Base-by-base conservation (phyloP, 2,113 vertebrate genomes). In the Thinocorus orbignyianus region DNA sequence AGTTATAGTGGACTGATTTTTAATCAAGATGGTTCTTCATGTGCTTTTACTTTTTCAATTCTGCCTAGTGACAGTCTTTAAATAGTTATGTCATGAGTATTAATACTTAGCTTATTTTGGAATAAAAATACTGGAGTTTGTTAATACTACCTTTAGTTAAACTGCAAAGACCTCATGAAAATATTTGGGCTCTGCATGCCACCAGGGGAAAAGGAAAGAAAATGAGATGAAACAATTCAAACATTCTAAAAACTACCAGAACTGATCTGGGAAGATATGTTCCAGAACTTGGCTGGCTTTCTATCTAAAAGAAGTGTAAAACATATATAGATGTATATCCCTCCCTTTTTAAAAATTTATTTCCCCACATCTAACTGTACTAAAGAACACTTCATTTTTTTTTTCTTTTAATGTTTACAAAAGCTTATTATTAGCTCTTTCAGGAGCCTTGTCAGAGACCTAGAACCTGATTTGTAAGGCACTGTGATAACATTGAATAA, bases 291-390 rank as follows among this genome's bases (percentile, higher is more conserved):
- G 58, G 4, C 39, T 94, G 58, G 15, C 31, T 81, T 94, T 77
- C 20, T 88, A 3, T 31, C 11, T 74, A 49, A 73, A 61, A 71
- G 16, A 83, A 61, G 28, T 69, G 48, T 31, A 13, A 55, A 54
- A 85, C 82, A 74, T 10, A 42, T 3, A 15, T 18, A 31, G 16
- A 2, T 9, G 10, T 16, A 17, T 31, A 41, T 41, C 25, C 5
- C 4, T 1, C 13, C 2, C 20, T 33, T 37, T n/a, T 60, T 39
- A 6, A 14, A 7, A 37, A 61, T 31, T 23, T 6, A 4, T 6
- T 61, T 16, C 22, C 6, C 19, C 3, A 7, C 42, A 17, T 6
- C 83, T 81, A 81, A 64, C 9, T 69, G 10, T 51, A 30, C 24
- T 66, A 66, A 77, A 82, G 24, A 84, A 35, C 3, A 28, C 25